These are phyloP conservation scores for Tragopan temminckii DNA, from an alignment of 2,797 vertebrate species.

Conservation along the genomic window DNA sequence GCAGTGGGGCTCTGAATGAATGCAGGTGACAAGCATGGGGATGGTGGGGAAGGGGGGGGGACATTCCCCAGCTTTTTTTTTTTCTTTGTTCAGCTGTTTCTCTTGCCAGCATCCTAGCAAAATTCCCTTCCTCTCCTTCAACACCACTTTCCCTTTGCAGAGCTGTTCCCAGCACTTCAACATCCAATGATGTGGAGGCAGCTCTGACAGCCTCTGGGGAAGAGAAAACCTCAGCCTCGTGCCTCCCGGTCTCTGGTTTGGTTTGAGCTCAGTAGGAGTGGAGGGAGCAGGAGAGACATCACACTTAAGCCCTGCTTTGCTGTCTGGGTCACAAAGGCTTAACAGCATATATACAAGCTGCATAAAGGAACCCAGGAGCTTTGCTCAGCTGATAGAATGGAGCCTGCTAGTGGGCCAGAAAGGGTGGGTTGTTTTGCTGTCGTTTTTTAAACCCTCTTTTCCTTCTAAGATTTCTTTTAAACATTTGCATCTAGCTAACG, in stretches of 20 bases:
- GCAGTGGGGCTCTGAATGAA: neutral
- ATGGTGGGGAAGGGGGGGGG: fast-evolving
- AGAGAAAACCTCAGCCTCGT: neutral
- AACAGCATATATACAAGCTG: conserved; percentile 66
- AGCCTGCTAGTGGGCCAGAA: conserved; percentile 19
- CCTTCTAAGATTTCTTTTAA: neutral
- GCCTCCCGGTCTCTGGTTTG: neutral
- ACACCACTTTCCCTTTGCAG: neutral
- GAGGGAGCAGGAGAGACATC: conserved; percentile 16
- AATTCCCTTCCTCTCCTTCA: neutral
- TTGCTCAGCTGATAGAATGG: conserved; percentile 28
- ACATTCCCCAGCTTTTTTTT: neutral
- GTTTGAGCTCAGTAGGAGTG: neutral
- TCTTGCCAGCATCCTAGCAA: neutral
- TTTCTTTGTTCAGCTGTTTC: neutral
- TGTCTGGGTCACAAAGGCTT: conserved; percentile 61
- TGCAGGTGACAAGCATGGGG: neutral
- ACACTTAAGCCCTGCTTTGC: conserved; percentile 40
- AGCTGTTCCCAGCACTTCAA: neutral
- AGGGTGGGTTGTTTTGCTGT: neutral
- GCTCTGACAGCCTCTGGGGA: neutral
- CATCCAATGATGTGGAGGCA: neutral
- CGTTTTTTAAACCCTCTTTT: neutral
- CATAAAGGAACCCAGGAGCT: conserved; percentile 13
- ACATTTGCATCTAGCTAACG: neutral